Evolutionary conservation across 1,140 invertebrate species (phyloP).

Genomic region (Platorchestia sp.): DNA sequence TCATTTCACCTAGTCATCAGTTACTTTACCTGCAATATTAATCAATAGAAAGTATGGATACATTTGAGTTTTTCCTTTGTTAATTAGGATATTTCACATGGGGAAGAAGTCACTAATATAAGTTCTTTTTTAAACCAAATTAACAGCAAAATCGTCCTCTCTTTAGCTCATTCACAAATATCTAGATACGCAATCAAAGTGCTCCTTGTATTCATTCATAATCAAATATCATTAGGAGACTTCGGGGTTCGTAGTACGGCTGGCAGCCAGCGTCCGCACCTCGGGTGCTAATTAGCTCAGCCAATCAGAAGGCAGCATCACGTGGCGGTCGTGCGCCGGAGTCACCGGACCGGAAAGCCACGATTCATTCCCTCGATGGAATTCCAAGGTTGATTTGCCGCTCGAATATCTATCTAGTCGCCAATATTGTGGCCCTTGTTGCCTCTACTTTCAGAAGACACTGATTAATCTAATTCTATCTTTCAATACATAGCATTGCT

Average conservation of each 20-base stretch:
- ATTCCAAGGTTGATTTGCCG: not conserved
- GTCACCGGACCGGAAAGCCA: not conserved
- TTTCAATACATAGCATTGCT: too few relatives aligned
- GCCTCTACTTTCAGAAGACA: not conserved
- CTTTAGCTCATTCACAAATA: not conserved
- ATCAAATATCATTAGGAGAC: not conserved
- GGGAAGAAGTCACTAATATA: too few relatives aligned
- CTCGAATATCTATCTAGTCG: not conserved
- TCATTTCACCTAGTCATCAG: too few relatives aligned
- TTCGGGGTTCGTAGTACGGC: not conserved
- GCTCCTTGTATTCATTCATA: not conserved
- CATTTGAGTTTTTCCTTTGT: too few relatives aligned
- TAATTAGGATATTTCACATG: too few relatives aligned
- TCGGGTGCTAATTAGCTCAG: not conserved
- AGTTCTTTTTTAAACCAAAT: too few relatives aligned
- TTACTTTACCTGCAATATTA: too few relatives aligned
- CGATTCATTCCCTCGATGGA: constrained; percentile 12
- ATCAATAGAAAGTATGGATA: too few relatives aligned
- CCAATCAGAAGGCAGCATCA: constrained; percentile 2
- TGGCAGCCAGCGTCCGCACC: not conserved
- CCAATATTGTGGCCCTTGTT: not conserved
- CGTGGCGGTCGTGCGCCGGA: not conserved
- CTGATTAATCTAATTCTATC: not conserved
- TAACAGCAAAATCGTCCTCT: too few relatives aligned
- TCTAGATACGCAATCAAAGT: not conserved